Evolutionary conservation across 30 jellyfish, hydroid and myxozoan species (phyloP).

Genomic region (Nemopilema nomurai): DNA sequence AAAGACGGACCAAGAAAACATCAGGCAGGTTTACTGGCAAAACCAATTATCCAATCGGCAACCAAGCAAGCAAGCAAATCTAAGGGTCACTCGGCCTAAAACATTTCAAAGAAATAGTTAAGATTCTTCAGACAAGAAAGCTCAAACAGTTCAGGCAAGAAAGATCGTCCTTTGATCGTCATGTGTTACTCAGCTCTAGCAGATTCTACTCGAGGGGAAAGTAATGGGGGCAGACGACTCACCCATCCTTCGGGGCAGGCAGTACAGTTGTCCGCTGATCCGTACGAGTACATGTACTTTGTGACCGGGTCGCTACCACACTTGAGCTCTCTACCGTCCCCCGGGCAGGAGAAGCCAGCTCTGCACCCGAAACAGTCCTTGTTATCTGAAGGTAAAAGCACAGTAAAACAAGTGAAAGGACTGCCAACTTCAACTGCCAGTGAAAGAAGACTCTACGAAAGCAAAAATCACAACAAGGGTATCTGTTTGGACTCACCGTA

Average conservation of each 20-base stretch:
- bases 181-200: too few species aligned
- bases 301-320: constrained; percentile 80
- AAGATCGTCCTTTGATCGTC: too few species aligned
- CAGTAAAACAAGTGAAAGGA: neutral
- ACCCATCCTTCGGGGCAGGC: constrained; percentile 95
- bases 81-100: neutral
- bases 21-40: too few species aligned
- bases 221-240: constrained; percentile 2
- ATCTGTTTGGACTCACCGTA: constrained; percentile 25
- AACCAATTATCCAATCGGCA: too few species aligned
- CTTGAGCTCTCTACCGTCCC: constrained; percentile 74
- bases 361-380: constrained; percentile 83
- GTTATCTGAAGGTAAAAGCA: constrained; percentile 39
- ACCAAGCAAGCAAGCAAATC: neutral
- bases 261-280: constrained; percentile 72
- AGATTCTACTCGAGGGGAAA: too few species aligned
- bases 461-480: neutral
- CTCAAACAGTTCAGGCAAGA: too few species aligned
- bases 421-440: neutral
- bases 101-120: neutral
- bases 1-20: neutral
- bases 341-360: constrained; percentile 90
- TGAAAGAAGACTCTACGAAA: neutral
- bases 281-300: constrained; percentile 77
- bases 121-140: too few species aligned